phyloP scores from a whole-genome alignment of 2,888 invertebrate genomes.

The Agapetus fuscipes region DNA sequence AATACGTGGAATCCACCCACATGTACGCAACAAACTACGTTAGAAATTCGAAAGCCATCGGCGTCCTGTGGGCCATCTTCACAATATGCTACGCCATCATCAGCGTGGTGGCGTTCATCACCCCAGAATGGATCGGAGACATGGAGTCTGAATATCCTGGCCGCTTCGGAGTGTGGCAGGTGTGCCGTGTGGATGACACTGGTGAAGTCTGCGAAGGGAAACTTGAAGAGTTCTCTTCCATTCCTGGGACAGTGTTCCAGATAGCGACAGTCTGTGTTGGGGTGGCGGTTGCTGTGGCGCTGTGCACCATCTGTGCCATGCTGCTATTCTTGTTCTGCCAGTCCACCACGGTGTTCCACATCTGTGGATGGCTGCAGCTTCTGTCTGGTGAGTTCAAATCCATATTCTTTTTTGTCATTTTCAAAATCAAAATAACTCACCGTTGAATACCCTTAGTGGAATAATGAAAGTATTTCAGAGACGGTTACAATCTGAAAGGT shows the following conservation, averaged over 20 bases:
- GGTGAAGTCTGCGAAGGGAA: constrained; percentile 77
- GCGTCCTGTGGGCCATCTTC: constrained; percentile 96
- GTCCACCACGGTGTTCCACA: constrained; percentile 82
- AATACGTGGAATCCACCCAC: constrained; percentile 85
- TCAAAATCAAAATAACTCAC: no score
- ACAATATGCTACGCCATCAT: constrained; percentile 96
- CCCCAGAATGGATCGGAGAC: constrained; percentile 88
- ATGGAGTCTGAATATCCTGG: constrained; percentile 78
- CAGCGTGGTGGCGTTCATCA: constrained; percentile 88
- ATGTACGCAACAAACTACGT: constrained; percentile 86
- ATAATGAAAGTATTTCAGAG: no score
- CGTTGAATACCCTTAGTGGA: no score
- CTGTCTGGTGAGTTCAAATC: constrained; percentile 79
- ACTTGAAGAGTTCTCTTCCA: constrained; percentile 71
- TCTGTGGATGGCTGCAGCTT: constrained; percentile 94
- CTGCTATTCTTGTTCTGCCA: constrained; percentile 89
- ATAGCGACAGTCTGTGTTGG: constrained; percentile 85
- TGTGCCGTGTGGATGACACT: constrained; percentile 69
- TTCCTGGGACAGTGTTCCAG: constrained; percentile 75
- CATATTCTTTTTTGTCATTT: no score
- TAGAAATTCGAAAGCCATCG: constrained; percentile 88
- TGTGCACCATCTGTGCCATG: constrained; percentile 81
- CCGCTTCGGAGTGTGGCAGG: constrained; percentile 87
- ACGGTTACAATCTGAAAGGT: no score
- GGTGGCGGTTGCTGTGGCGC: constrained; percentile 72